Percentiles rank a stretch among this genome's conserved stretches.
These are phyloP conservation scores for Bombus picipes DNA, from an alignment of 1,140 invertebrate species.

Conservation along the genomic window DNA sequence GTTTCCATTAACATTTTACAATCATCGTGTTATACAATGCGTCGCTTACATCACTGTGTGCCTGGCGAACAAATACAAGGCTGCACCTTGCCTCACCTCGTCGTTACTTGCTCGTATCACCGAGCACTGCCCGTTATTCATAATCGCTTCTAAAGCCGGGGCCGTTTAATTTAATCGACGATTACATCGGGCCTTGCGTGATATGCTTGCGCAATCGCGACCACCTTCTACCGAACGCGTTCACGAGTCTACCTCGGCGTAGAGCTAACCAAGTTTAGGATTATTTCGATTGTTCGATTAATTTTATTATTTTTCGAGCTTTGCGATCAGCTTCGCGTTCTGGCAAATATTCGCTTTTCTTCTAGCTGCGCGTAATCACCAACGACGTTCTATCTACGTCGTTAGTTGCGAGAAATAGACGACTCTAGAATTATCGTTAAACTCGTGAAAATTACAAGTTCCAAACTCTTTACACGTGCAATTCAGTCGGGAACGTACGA, in stretches of 20 bases:
- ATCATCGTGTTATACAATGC: conserved; percentile 72
- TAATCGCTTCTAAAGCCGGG: conserved; percentile 67
- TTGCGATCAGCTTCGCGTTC: too few species aligned
- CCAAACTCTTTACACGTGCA: too few species aligned
- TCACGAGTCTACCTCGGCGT: too few species aligned
- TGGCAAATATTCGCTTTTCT: too few species aligned
- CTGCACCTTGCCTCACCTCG: conserved; percentile 62
- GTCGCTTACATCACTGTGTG: conserved; percentile 63
- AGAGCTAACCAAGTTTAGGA: too few species aligned
- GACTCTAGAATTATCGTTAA: too few species aligned
- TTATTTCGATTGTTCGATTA: too few species aligned
- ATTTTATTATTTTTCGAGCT: too few species aligned
- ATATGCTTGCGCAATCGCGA: conserved; percentile 50
- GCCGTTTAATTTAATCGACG: conserved; percentile 73
- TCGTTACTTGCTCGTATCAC: conserved; percentile 41
- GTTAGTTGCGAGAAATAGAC: too few species aligned
- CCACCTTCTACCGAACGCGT: neutral
- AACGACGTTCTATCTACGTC: too few species aligned
- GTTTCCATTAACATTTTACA: conserved; percentile 73
- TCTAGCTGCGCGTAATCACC: too few species aligned
- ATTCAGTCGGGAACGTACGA: neutral
- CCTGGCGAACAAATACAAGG: conserved; percentile 71
- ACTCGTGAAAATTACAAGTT: too few species aligned
- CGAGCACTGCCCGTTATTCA: conserved; percentile 63
- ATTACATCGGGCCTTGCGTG: conserved; percentile 57